A percentile compares a stretch with the other conserved stretches of the same genome.
These are phyloP conservation scores for Paraescarpia echinospica DNA, from an alignment of 1,140 invertebrate species.

Conservation along the genomic window DNA sequence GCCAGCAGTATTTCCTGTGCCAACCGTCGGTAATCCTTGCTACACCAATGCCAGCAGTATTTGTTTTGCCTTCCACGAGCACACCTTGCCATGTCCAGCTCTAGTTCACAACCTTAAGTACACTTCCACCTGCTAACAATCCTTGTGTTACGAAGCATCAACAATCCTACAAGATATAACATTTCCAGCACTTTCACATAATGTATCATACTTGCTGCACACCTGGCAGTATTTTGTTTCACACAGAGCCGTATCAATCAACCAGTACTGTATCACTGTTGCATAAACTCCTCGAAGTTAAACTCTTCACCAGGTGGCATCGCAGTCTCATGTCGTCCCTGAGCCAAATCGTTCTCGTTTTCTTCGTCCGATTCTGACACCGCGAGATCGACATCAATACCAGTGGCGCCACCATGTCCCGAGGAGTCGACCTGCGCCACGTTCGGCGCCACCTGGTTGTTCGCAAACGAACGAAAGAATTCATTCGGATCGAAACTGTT, in stretches of 20 bases:
- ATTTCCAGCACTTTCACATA: too few relatives aligned
- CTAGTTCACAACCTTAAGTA: too few relatives aligned
- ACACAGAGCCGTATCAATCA: background rate
- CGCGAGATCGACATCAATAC: constrained; percentile 72
- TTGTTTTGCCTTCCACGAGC: too few relatives aligned
- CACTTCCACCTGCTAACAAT: too few relatives aligned
- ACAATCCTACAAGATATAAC: too few relatives aligned
- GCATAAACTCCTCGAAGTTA: constrained; percentile 52
- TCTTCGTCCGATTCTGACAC: constrained; percentile 81
- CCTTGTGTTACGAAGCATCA: too few relatives aligned
- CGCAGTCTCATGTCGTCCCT: constrained; percentile 19
- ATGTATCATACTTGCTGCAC: too few relatives aligned
- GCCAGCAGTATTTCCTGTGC: too few relatives aligned
- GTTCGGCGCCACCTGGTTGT: constrained; percentile 13
- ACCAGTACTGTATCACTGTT: background rate
- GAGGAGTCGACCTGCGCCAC: constrained; percentile 38
- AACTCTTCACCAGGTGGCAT: constrained; percentile 40
- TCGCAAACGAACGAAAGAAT: constrained; percentile 44
- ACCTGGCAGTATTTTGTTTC: background rate
- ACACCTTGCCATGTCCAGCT: too few relatives aligned
- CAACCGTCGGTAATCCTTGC: too few relatives aligned
- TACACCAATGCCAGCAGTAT: too few relatives aligned
- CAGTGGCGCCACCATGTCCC: constrained; percentile 8
- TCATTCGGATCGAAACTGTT: constrained; percentile 54
- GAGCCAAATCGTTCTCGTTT: constrained; percentile 41